phyloP scores from a whole-genome alignment of 2,797 vertebrate species.

The Emys orbicularis region DNA sequence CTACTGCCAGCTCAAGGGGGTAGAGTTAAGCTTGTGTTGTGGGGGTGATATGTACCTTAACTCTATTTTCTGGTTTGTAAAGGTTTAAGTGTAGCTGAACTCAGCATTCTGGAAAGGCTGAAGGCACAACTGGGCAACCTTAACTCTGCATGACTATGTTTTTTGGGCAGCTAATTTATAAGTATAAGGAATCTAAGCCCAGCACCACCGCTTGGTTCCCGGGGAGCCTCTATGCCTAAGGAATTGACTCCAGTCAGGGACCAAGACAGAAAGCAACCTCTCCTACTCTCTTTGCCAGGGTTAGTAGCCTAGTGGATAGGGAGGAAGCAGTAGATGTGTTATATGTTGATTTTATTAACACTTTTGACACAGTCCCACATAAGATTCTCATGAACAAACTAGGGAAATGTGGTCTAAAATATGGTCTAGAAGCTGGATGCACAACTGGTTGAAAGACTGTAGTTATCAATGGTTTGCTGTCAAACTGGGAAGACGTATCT shows the following conservation, averaged over 20 bases:
- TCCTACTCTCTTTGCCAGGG: neutral
- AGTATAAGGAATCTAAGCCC: neutral
- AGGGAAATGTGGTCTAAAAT: neutral
- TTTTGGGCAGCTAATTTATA: neutral
- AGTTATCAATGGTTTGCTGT: neutral
- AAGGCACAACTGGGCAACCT: neutral
- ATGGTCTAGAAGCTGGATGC: neutral
- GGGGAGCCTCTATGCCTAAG: neutral
- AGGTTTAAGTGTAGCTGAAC: constrained; percentile 24
- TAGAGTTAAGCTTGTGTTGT: neutral
- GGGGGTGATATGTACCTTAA: neutral
- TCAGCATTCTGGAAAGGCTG: neutral
- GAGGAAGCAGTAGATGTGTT: neutral
- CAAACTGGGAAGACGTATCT: neutral
- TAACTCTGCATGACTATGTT: neutral
- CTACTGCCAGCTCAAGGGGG: neutral
- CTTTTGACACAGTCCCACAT: neutral
- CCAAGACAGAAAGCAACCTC: neutral
- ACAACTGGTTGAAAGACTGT: neutral
- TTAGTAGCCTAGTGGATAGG: neutral
- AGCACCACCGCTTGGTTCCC: neutral
- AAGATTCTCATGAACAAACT: neutral
- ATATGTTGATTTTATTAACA: neutral
- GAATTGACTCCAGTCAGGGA: neutral
- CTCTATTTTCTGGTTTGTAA: neutral